phyloP scores from a whole-genome alignment of 2,113 vertebrate genomes.

The Oreochromis niloticus region DNA sequence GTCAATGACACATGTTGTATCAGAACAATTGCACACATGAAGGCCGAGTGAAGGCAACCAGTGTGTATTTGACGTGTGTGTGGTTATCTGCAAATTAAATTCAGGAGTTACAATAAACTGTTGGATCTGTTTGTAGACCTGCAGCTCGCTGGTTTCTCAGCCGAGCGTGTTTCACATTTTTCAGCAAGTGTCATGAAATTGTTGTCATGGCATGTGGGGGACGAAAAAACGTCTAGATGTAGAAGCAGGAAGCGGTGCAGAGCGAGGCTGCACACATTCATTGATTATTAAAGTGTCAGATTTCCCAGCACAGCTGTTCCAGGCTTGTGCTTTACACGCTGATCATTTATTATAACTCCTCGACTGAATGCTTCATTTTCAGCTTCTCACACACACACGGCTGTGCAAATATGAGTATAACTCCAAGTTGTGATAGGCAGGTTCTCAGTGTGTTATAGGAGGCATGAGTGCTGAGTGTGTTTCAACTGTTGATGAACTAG shows the following conservation, averaged over 20 bases:
- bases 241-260: background rate
- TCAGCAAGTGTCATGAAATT: background rate
- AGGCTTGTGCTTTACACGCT: background rate
- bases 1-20: background rate
- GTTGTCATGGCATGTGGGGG: too few species aligned
- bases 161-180: background rate
- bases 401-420: background rate
- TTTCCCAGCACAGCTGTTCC: background rate
- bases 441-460: background rate
- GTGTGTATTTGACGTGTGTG: background rate
- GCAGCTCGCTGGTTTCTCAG: background rate
- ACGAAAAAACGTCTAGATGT: background rate
- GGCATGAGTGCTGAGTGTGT: background rate
- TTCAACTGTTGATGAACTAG: background rate
- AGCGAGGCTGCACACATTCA: rapidly evolving
- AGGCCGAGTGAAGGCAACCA: background rate
- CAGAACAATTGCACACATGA: background rate
- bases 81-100: background rate
- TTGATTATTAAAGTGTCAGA: background rate
- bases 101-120: background rate
- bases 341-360: background rate
- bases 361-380: background rate
- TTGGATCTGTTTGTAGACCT: background rate
- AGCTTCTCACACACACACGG: background rate
- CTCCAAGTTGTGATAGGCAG: background rate